Evolutionary conservation across 2,113 vertebrate genomes (phyloP).

Genomic region (Trachemys scripta): DNA sequence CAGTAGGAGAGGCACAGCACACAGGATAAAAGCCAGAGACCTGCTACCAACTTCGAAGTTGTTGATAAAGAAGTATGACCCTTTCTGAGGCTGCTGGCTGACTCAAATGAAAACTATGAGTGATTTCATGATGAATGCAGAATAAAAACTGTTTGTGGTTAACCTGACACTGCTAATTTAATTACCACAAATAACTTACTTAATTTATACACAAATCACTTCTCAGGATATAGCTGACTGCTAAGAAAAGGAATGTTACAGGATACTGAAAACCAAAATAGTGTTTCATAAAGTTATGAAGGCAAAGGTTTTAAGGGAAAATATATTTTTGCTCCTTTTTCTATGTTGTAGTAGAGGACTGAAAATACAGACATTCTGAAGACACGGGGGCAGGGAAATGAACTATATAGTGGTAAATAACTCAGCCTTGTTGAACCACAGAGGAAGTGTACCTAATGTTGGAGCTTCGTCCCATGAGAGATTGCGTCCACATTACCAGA

Average conservation of each 20-base stretch:
- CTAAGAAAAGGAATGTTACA: neutral
- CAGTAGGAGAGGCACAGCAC: neutral
- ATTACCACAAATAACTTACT: neutral
- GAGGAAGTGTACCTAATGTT: constrained; percentile 77
- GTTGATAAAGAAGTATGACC: constrained; percentile 7
- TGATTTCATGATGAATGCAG: neutral
- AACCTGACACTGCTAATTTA: neutral
- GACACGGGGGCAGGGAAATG: constrained; percentile 49
- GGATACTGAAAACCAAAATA: neutral
- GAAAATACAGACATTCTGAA: neutral
- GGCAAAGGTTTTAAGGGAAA: neutral
- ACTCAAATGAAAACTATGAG: constrained; percentile 28
- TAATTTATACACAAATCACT: neutral
- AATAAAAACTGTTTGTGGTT: neutral
- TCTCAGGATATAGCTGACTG: neutral
- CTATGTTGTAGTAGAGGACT: neutral
- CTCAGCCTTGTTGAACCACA: constrained; percentile 56
- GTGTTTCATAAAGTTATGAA: neutral
- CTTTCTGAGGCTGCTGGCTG: constrained; percentile 22
- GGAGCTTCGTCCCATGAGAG: constrained; percentile 28
- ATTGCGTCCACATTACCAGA: constrained; percentile 60
- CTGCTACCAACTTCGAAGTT: neutral
- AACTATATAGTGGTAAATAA: constrained; percentile 65
- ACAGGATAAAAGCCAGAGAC: constrained; percentile 1
- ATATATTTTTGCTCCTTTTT: fast-evolving